Percentiles rank a stretch among this genome's conserved stretches.
Evolutionary conservation across 2,797 vertebrate species (phyloP).

Genomic region (Xenops minutus): DNA sequence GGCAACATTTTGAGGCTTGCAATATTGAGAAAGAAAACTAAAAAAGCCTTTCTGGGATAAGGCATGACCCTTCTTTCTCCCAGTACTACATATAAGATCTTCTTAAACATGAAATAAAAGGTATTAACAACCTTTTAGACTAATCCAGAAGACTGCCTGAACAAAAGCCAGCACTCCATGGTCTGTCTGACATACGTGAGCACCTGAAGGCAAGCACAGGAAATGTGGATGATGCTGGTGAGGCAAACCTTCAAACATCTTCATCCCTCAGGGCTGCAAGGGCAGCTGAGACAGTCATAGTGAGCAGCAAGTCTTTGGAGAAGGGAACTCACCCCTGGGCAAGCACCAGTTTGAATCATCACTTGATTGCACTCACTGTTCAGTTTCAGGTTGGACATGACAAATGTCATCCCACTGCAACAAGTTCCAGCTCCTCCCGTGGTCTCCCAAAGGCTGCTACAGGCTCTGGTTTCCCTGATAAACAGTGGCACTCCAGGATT

Average conservation of each 20-base stretch:
- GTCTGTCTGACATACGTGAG: not conserved
- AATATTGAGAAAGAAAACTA: constrained; percentile 26
- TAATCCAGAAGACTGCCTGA: not conserved
- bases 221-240: accelerated
- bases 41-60: not conserved
- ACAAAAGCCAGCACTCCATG: not conserved
- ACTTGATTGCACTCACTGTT: not conserved
- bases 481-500: not conserved
- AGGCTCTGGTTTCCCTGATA: not conserved
- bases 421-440: accelerated
- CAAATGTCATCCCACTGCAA: not conserved
- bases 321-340: not conserved
- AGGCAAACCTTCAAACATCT: not conserved
- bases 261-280: not conserved
- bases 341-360: not conserved
- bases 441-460: not conserved
- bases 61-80: not conserved
- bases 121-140: not conserved
- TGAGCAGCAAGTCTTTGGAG: not conserved
- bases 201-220: not conserved
- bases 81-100: not conserved
- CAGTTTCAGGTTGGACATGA: not conserved
- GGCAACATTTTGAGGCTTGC: not conserved
- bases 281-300: not conserved
- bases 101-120: not conserved